Conservation (phyloP, 2,797 vertebrate genomes). For the Myotis myotis region DNA sequence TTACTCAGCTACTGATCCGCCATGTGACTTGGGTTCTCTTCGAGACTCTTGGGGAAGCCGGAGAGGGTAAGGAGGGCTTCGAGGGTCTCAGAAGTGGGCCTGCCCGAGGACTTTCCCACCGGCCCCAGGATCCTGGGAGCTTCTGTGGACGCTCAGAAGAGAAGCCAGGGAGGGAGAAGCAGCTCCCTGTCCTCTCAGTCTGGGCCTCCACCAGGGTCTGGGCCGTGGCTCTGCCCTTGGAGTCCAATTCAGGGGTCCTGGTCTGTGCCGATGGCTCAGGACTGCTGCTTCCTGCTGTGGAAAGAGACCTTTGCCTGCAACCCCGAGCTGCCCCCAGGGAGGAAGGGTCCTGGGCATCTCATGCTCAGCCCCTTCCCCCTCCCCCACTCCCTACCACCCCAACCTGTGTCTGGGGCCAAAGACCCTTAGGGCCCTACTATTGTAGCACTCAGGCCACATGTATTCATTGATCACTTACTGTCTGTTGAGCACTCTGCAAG, state of each 20-base stretch:
- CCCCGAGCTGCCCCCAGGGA: not conserved
- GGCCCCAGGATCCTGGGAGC: not conserved
- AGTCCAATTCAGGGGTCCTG: not conserved
- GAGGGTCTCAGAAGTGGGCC: not conserved
- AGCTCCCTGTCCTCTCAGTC: not conserved
- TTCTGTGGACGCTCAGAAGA: not conserved
- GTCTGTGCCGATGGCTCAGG: not conserved
- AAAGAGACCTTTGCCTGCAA: not conserved
- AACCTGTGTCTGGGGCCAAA: not conserved
- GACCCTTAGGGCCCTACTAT: not conserved
- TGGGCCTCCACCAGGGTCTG: not conserved
- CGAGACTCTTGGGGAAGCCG: not conserved
- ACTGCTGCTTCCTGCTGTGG: not conserved
- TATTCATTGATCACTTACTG: not conserved
- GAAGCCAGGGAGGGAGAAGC: not conserved
- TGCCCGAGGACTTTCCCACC: not conserved
- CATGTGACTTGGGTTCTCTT: not conserved
- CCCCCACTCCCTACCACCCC: not conserved
- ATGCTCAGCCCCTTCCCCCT: constrained; percentile 24
- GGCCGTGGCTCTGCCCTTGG: not conserved
- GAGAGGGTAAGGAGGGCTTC: not conserved
- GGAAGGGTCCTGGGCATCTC: not conserved
- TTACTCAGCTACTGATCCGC: not conserved
- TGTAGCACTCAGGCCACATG: not conserved
- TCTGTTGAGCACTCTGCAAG: not conserved